These are phyloP conservation scores for Zaprionus africanus DNA, from an alignment of 1,140 invertebrate species.

Conservation along the genomic window DNA sequence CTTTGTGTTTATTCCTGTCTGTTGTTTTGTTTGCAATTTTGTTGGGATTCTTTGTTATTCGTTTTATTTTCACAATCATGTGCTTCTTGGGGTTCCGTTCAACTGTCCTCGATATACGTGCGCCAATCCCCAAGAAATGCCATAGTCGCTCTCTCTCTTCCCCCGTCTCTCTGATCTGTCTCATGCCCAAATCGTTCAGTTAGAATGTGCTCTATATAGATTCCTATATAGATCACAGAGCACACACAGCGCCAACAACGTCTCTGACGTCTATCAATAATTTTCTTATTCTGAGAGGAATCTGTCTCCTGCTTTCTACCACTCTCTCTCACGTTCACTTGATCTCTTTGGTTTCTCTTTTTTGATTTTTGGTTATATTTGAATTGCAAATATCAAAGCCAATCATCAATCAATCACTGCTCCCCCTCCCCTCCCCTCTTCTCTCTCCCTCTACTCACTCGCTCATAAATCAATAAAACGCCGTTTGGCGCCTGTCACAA, in stretches of 20 bases:
- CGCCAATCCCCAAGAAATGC: slow-evolving; percentile 29
- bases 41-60: slow-evolving; percentile 65
- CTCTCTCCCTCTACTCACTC: not conserved
- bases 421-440: not conserved
- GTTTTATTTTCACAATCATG: slow-evolving; percentile 79
- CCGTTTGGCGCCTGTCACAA: slow-evolving; percentile 67
- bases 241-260: slow-evolving; percentile 45
- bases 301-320: not conserved
- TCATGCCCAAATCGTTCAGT: not conserved
- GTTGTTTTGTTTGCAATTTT: slow-evolving; percentile 29
- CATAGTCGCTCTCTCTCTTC: not conserved
- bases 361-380: slow-evolving; percentile 45
- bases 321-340: slow-evolving; percentile 10
- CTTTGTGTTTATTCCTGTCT: slow-evolving; percentile 25
- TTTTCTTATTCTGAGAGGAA: slow-evolving; percentile 11
- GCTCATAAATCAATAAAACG: slow-evolving; percentile 71
- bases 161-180: not conserved
- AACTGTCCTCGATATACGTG: slow-evolving; percentile 36
- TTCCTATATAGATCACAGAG: slow-evolving; percentile 37
- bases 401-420: slow-evolving; percentile 64
- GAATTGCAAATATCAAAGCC: slow-evolving; percentile 72
- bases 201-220: slow-evolving; percentile 34
- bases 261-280: slow-evolving; percentile 76
- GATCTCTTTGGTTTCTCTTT: slow-evolving; percentile 21
- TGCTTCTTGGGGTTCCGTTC: slow-evolving; percentile 58